A percentile compares a stretch with the other conserved stretches of the same genome.
phyloP scores from a whole-genome alignment of 2,797 vertebrate genomes.

The Macropus fuliginosus region DNA sequence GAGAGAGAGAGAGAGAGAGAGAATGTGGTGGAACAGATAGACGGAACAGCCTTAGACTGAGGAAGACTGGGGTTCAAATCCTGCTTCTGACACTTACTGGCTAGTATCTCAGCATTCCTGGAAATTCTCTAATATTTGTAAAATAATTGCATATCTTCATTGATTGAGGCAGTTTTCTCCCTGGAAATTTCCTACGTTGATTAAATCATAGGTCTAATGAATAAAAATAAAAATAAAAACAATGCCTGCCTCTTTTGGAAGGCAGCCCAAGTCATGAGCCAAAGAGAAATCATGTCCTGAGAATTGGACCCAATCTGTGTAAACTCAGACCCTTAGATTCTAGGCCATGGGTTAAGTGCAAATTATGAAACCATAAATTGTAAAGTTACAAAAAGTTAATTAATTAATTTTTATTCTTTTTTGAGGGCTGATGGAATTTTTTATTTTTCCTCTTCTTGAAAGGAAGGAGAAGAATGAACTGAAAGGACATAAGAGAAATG shows the following conservation, averaged over 20 bases:
- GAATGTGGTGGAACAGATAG: neutral
- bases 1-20: neutral
- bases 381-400: neutral
- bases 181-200: neutral
- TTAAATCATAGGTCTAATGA: neutral
- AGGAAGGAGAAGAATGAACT: neutral
- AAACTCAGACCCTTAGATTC: neutral
- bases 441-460: neutral
- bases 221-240: neutral
- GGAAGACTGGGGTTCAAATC: neutral
- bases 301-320: neutral
- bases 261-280: neutral
- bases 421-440: neutral
- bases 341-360: neutral
- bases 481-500: neutral
- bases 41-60: neutral
- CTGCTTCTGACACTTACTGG: neutral
- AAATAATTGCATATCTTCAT: neutral
- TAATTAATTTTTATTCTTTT: neutral
- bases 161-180: neutral
- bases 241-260: neutral
- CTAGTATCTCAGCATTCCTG: neutral
- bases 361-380: neutral
- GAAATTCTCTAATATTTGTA: neutral
- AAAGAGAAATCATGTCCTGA: neutral